Evolutionary conservation across 2,113 vertebrate genomes (phyloP), one percentile per base, ranked within the genome.

Genomic region (Stegastes partitus): DNA sequence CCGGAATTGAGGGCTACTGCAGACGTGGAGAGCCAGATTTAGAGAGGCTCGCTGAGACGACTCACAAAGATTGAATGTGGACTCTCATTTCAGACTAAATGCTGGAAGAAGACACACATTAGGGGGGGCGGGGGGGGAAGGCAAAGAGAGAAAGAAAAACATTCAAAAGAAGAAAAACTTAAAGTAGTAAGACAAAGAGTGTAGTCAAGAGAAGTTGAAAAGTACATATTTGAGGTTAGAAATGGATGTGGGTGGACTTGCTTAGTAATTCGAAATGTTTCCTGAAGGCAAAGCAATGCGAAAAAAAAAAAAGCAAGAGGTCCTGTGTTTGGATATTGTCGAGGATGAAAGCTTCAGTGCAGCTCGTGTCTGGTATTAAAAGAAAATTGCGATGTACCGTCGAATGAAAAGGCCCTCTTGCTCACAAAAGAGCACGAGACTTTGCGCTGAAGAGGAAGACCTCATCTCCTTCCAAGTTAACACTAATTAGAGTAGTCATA

Each of bases 401-500:
- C 19, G 8, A 81, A 74, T 28, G 50, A 81, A 63, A 63, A 62
- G 51, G 11, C 19, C 56, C 11, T 61, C 11, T 45, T 59, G 31
- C 44, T 82, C 19, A 67, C 61, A 61, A 42, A 68, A 18, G 28
- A 69, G 61, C 44, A 54, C 37, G 19, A 72, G 44, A 69, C 22
- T 31, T 64, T 71, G 34, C 11, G 5, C 47, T 39, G 5, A 71
- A 53, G 68, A 78, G 73, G 66, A 76, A 58, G 63, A 75, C 68
- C 70, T 77, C 55, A 64, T 81, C 74, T 19, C 72, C 74, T 74
- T 79, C 26, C 16, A 23, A 57, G 39, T 66, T 73, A 79, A 77
- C 57, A 77, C 64, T 86, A 87, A 92, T 92, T 87, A 88, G 54
- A 68, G 55, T 15, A 62, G 76, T 87, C 68, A 71, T 83, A 53